phyloP scores from a whole-genome alignment of 1,140 invertebrate species.

The Cephus cinctus region DNA sequence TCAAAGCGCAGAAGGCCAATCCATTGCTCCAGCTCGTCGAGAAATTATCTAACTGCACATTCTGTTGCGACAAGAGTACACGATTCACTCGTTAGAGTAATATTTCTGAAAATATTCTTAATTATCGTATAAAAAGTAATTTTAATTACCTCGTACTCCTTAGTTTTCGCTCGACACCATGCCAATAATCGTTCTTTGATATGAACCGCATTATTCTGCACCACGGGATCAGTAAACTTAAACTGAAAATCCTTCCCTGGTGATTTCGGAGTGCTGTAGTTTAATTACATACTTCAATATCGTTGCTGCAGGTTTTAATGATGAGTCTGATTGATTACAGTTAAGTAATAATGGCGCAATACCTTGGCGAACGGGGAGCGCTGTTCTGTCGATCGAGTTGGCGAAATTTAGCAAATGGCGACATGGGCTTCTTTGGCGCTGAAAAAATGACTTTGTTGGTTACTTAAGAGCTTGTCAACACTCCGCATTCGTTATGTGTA shows the following conservation, averaged over 20 bases:
- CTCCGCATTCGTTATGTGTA: too few species aligned
- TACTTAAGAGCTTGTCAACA: too few species aligned
- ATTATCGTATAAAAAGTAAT: background rate
- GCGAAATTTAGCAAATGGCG: slow-evolving; percentile 86
- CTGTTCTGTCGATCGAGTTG: slow-evolving; percentile 86
- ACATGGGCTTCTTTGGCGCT: slow-evolving; percentile 72
- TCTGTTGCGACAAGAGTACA: slow-evolving; percentile 68
- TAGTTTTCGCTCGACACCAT: slow-evolving; percentile 95
- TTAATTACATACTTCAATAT: slow-evolving; percentile 7
- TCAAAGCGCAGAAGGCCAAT: slow-evolving; percentile 92
- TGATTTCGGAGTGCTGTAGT: slow-evolving; percentile 41
- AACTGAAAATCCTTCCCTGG: slow-evolving; percentile 63
- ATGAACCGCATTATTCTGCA: slow-evolving; percentile 83
- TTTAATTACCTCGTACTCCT: slow-evolving; percentile 85
- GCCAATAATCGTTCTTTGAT: slow-evolving; percentile 94
- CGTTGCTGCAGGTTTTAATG: too few species aligned
- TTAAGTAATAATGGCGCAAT: slow-evolving; percentile 35
- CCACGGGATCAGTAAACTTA: slow-evolving; percentile 83
- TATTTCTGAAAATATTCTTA: too few species aligned
- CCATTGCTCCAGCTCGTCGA: slow-evolving; percentile 95
- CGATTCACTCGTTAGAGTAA: too few species aligned
- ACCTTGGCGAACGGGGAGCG: slow-evolving; percentile 71
- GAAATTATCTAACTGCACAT: slow-evolving; percentile 95
- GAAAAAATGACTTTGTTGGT: too few species aligned
- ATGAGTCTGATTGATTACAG: too few species aligned